Evolutionary conservation across 1,140 invertebrate genomes (phyloP), one percentile per base, ranked within the genome.

Genomic region (Rhyacophila brunnea): DNA sequence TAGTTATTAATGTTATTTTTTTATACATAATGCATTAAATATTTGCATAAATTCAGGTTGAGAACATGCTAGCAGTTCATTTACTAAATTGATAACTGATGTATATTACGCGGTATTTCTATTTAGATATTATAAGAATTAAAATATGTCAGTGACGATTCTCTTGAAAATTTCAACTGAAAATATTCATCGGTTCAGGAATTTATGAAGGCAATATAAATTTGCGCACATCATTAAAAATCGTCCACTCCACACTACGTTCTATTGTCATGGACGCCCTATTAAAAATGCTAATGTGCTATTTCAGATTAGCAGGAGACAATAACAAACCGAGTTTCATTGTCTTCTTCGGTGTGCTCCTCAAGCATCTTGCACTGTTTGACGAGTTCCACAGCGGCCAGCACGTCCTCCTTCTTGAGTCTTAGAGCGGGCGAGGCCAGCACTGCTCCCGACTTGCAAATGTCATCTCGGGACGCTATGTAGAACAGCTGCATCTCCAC

Each of bases 401-500:
- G 81, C 11, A 95, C 75, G 59, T 92, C 85, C 19, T 86, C 78
- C 1, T 89, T 78, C 0, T 88, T 90, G 70, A 91, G 96, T 54
- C 81, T 85, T 0, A 96, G 79, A 0, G 96, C 95, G 0, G 94
- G 91, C 0, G 95, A 96, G 55, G 89, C 83, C 0, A 99, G 77
- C 0, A 90, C 74, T 65, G 91, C 87, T 2, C 91, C 92, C 68
- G 85, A 83, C 40, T 85, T 85, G 66, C 92, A 95, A 0, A 92
- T 74, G 53, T 83, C 76, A 56, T 90, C 87, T 0, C 88, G 74
- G 56, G 88, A 88, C 42, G 86, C 85, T 44, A 98, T 91, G 71
- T 96, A 99, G 74, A 88, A 95, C 0, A 88, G 85, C 71, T 99
- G 96, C 48, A 99, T 79, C 68, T 98, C 95, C 32, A 97, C 85